Evolutionary conservation across 2,113 vertebrate species (phyloP).

Genomic region (Microcebus ravelobensis): DNA sequence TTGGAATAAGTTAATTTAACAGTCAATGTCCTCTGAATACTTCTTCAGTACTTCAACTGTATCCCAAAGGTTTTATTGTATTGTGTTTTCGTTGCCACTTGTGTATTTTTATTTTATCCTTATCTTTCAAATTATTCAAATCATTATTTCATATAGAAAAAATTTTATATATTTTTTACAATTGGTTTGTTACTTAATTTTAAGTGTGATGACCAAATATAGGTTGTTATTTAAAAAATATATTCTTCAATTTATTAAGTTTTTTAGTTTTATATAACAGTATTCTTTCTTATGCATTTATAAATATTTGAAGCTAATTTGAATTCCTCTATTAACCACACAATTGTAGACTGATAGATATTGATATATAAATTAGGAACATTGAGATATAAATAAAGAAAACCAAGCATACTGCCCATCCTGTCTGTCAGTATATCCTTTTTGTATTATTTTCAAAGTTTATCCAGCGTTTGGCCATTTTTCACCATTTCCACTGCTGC

Average conservation of each 20-base stretch:
- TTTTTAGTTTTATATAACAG: background rate
- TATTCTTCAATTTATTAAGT: background rate
- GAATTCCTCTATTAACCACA: background rate
- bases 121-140: background rate
- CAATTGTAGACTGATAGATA: background rate
- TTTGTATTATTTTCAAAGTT: background rate
- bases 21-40: background rate
- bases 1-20: background rate
- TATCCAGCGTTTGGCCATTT: background rate
- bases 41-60: background rate
- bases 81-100: background rate
- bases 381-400: background rate
- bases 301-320: background rate
- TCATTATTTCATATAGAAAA: background rate
- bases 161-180: background rate
- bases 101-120: background rate
- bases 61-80: background rate
- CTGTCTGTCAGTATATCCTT: background rate
- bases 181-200: background rate
- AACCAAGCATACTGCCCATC: background rate
- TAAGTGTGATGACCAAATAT: background rate
- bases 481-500: background rate
- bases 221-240: background rate
- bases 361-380: background rate
- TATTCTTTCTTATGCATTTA: background rate